A percentile compares a stretch with the other conserved stretches of the same genome.
These are phyloP conservation scores for Eilema depressum DNA, from an alignment of 2,888 invertebrate genomes.

Conservation along the genomic window DNA sequence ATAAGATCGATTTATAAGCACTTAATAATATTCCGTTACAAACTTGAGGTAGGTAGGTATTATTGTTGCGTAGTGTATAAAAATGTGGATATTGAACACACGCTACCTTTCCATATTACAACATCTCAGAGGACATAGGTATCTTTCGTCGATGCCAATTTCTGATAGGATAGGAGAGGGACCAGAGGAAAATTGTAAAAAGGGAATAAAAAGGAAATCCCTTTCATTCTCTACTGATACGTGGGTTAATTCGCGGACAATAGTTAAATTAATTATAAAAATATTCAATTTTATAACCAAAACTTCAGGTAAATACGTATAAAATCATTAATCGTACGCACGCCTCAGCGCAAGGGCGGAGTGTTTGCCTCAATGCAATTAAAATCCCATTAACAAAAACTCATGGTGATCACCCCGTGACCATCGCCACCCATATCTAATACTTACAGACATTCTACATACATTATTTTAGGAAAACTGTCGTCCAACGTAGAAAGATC, in stretches of 20 bases:
- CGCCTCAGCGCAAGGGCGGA: slow-evolving; percentile 61
- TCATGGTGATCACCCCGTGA: slow-evolving; percentile 72
- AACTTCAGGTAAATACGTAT: slow-evolving; percentile 10
- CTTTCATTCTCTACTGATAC: too few relatives aligned
- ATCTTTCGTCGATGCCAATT: not conserved
- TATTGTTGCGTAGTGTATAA: not conserved
- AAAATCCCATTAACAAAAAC: slow-evolving; percentile 73
- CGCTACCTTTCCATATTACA: not conserved
- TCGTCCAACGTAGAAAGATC: slow-evolving; percentile 45
- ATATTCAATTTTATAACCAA: not conserved
- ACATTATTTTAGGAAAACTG: slow-evolving; percentile 57
- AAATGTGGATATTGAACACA: not conserved
- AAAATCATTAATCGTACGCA: slow-evolving; percentile 36
- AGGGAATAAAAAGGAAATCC: not conserved
- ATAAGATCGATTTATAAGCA: slow-evolving; percentile 10
- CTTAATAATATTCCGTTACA: not conserved
- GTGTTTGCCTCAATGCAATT: slow-evolving; percentile 75
- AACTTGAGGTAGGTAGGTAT: not conserved
- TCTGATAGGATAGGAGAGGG: not conserved
- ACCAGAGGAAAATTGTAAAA: not conserved
- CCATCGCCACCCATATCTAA: slow-evolving; percentile 79
- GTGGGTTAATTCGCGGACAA: not conserved
- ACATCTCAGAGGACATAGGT: not conserved
- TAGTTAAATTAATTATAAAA: not conserved
- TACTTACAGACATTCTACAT: slow-evolving; percentile 65